Evolutionary conservation across 2,888 invertebrate species (phyloP), one percentile per base, ranked within the genome.

Genomic region (Dolomedes plantarius): DNA sequence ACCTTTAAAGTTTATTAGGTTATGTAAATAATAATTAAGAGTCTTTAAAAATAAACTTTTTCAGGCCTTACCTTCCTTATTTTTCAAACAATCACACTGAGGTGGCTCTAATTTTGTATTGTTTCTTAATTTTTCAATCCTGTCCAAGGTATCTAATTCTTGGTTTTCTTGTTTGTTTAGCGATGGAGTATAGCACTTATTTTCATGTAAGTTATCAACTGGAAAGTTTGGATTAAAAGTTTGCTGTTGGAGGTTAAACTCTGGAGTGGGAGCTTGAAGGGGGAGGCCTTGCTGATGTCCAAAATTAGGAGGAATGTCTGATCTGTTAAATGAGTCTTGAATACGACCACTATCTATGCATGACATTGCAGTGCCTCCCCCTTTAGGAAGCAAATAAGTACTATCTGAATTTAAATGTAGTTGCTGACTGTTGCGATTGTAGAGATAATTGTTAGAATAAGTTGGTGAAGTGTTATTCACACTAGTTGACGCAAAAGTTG

Each of bases 21-120:
- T n/a, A n/a, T n/a, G n/a, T n/a, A n/a, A n/a, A n/a, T n/a, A n/a
- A n/a, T n/a, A n/a, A n/a, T n/a, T n/a, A n/a, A n/a, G n/a, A n/a
- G n/a, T n/a, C n/a, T n/a, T n/a, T n/a, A n/a, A n/a, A n/a, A n/a
- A n/a, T n/a, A n/a, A n/a, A n/a, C n/a, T n/a, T n/a, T n/a, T n/a
- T n/a, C n/a, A n/a, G n/a, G n/a, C n/a, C n/a, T 92, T 91, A 93
- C 93, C 92, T 92, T 96, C 95, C 90, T 96, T 96, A 88, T 95
- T 94, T 77, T 96, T 94, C 91, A 96, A 95, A 92, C 97, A 97
- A 91, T 95, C 94, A 92, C 97, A 97, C 90, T 95, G 94, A n/a
- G 97, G 97, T 87, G 96, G 95, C 92, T 96, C 96, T 75, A 95
- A 94, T 91, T 96, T 94, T 32, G 94, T 93, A 91, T 95, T 95